Conservation (phyloP, 1,140 invertebrate species). For the Agrilus planipennis region DNA sequence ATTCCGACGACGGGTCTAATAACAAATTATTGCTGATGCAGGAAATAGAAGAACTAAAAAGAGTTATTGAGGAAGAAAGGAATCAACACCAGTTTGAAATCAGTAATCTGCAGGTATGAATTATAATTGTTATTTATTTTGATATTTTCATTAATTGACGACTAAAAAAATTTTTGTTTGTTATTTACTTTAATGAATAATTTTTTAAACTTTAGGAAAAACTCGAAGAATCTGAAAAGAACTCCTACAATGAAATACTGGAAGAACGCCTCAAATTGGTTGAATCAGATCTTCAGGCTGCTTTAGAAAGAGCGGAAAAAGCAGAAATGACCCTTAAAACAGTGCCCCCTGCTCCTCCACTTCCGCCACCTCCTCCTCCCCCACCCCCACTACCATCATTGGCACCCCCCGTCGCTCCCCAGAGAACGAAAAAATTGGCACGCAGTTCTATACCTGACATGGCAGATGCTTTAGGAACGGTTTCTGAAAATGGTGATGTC, state of each 20-base stretch:
- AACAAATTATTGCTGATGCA: constrained; percentile 41
- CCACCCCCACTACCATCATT: constrained; percentile 30
- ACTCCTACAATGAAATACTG: constrained; percentile 52
- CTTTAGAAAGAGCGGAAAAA: constrained; percentile 45
- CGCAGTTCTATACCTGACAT: constrained; percentile 29
- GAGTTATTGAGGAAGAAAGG: constrained; percentile 46
- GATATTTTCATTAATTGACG: not conserved
- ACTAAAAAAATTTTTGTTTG: constrained; percentile 1
- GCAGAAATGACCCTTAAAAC: constrained; percentile 42
- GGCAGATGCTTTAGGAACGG: constrained; percentile 18
- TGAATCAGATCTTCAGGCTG: constrained; percentile 50
- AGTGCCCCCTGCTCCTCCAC: constrained; percentile 30
- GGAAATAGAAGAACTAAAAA: constrained; percentile 51
- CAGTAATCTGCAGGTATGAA: constrained; percentile 39
- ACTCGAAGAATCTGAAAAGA: constrained; percentile 50
- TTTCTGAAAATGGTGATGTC: constrained; percentile 4
- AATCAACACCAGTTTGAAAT: constrained; percentile 41
- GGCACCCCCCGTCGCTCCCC: constrained; percentile 3
- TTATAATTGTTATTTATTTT: not conserved
- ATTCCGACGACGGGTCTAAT: constrained; percentile 37
- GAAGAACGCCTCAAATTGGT: constrained; percentile 57
- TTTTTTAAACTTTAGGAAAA: constrained; percentile 43
- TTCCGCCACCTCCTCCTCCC: constrained; percentile 34
- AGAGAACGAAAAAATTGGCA: constrained; percentile 5
- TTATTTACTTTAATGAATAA: not conserved